These are phyloP conservation scores for Phaethon lepturus DNA, from an alignment of 2,113 vertebrate genomes.

Conservation along the genomic window DNA sequence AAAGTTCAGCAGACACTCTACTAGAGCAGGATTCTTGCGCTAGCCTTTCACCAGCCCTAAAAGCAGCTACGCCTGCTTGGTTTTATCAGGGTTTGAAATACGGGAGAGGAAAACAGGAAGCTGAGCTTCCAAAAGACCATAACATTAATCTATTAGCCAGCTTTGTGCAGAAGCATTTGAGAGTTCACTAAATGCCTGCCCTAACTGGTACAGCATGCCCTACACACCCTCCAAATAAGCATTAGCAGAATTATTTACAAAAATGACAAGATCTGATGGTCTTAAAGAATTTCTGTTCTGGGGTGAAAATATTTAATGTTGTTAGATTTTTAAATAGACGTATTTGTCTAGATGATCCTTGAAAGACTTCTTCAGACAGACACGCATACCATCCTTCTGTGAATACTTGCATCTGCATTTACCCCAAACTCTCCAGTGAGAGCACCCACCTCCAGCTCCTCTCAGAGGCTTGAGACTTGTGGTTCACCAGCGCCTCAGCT, in stretches of 20 bases:
- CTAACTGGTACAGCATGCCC: not conserved
- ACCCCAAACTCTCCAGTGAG: not conserved
- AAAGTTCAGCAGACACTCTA: not conserved
- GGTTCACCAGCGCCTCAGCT: not conserved
- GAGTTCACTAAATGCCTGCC: not conserved
- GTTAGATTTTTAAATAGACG: rapidly evolving
- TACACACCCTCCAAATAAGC: not conserved
- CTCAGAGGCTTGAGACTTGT: rapidly evolving
- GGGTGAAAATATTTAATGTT: not conserved
- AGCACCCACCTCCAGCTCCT: not conserved
- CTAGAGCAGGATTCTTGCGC: not conserved
- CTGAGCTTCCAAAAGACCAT: not conserved
- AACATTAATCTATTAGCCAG: not conserved
- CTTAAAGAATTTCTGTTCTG: not conserved
- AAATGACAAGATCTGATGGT: not conserved
- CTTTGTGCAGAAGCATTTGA: not conserved
- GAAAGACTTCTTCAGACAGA: not conserved
- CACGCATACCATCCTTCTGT: not conserved
- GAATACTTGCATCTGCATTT: not conserved
- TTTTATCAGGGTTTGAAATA: not conserved
- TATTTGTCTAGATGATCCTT: not conserved
- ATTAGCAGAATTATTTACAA: not conserved
- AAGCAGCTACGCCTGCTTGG: not conserved
- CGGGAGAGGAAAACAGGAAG: not conserved
- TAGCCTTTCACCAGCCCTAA: not conserved